A percentile compares a stretch with the other conserved stretches of the same genome.
phyloP scores from a whole-genome alignment of 2,888 invertebrate species.

The Leptinotarsa juncta region DNA sequence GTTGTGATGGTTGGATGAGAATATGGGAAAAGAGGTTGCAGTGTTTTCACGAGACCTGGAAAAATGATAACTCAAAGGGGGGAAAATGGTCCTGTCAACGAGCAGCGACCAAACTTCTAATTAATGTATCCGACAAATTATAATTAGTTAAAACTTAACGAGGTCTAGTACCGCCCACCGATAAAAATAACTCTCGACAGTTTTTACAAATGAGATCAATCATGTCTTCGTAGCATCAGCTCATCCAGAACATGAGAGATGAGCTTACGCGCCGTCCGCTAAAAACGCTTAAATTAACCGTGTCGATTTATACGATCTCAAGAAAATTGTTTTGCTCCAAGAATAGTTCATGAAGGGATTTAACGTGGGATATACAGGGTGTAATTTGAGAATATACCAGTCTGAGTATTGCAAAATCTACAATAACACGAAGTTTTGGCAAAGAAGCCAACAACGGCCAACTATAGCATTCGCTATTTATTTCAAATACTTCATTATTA shows the following conservation, averaged over 20 bases:
- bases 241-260: slow-evolving; percentile 15
- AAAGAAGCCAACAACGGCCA: too few relatives aligned
- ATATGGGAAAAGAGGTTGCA: too few relatives aligned
- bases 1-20: too few relatives aligned
- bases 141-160: slow-evolving; percentile 32
- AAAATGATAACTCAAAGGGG: too few relatives aligned
- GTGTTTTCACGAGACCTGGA: too few relatives aligned
- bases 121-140: slow-evolving; percentile 22
- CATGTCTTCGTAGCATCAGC: slow-evolving; percentile 18
- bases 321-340: slow-evolving; percentile 7
- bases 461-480: too few relatives aligned
- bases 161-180: slow-evolving; percentile 29
- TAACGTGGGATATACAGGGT: background rate
- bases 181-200: slow-evolving; percentile 37
- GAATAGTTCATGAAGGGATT: background rate
- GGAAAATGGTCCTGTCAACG: background rate
- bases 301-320: slow-evolving; percentile 14
- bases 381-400: background rate
- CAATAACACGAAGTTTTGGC: too few relatives aligned
- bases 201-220: slow-evolving; percentile 36
- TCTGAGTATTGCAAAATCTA: too few relatives aligned
- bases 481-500: too few relatives aligned
- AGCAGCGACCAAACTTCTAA: background rate
- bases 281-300: slow-evolving; percentile 20
- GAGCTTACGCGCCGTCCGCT: slow-evolving; percentile 12